These are phyloP conservation scores for Monodelphis domestica DNA, from an alignment of 2,797 vertebrate genomes.

Conservation along the genomic window DNA sequence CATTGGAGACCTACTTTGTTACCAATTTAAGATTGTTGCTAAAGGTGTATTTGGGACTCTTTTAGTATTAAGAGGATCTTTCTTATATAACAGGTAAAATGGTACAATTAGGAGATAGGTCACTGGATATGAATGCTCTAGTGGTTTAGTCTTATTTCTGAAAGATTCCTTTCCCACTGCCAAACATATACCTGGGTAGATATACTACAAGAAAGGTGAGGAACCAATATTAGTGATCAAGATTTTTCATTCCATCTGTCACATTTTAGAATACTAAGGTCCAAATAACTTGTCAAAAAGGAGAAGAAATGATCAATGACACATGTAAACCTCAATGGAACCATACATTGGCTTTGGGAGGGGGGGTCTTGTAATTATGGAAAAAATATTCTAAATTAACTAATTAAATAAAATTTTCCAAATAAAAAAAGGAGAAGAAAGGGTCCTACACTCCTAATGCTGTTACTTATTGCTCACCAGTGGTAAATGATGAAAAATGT, in stretches of 20 bases:
- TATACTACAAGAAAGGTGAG: background rate
- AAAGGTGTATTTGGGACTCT: background rate
- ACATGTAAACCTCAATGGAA: too few relatives aligned
- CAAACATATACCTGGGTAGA: background rate
- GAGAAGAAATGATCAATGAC: too few relatives aligned
- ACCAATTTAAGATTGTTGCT: background rate
- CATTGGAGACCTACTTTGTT: background rate
- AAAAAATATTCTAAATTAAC: too few relatives aligned
- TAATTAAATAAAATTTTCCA: too few relatives aligned
- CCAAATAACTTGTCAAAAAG: background rate
- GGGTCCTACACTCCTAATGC: background rate
- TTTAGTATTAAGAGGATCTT: background rate
- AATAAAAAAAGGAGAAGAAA: background rate
- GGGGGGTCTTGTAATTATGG: too few relatives aligned
- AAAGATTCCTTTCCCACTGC: background rate
- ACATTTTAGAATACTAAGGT: background rate
- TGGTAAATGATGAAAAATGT: background rate
- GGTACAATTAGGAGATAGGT: background rate
- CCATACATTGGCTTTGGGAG: too few relatives aligned
- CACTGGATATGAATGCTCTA: background rate
- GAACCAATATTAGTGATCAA: background rate
- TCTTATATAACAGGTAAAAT: background rate
- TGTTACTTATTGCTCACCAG: background rate
- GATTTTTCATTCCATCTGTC: background rate
- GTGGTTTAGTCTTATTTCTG: background rate